Evolutionary conservation across 1,140 invertebrate genomes (phyloP), one percentile per base, ranked within the genome.

Genomic region (Trigoniulus corallinus): DNA sequence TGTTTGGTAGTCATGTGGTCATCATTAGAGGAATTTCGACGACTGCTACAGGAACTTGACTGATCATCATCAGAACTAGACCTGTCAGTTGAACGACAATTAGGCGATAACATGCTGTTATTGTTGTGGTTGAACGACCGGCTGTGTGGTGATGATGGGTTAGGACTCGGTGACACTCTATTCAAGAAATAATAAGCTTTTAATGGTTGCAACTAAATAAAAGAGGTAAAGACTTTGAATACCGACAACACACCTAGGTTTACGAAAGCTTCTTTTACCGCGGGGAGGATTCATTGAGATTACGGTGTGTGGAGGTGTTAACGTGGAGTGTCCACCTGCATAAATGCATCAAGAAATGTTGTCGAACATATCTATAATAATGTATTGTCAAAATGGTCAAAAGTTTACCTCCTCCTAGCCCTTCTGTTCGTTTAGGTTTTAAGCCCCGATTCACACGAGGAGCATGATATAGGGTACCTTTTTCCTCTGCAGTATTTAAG

Each of bases 401-500:
- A n/a, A n/a, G n/a, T n/a, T n/a, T n/a, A n/a, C 10, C 46, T 34
- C 10, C 25, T 7, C 20, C 22, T 34, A 24, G 13, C 46, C 7
- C 15, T 24, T 75, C 48, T 73, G 63, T 57, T 72, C 76, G 18
- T 40, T 61, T 61, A 51, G 86, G 86, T 62, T 91, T 91, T 1
- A 88, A 67, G 41, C 77, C 78, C 13, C 85, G 70, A 61, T 88
- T 80, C 25, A 87, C 80, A 7, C 72, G 70, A 2, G 83, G 83
- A 7, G 84, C 26, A 3, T 51, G 26, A 21, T 48, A 2, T 4
- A 34, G 50, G n/a, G 18, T 34, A 20, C 21, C 25, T 29, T 18
- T 41, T 24, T 50, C 23, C 4, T 18, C 34, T 3, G 48, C 27
- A 3, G 2, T 20, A 50, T 50, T 39, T 22, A 21, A 41, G 23